These are phyloP conservation scores for Proisotoma minuta DNA, from an alignment of 2,888 invertebrate species.

Conservation along the genomic window DNA sequence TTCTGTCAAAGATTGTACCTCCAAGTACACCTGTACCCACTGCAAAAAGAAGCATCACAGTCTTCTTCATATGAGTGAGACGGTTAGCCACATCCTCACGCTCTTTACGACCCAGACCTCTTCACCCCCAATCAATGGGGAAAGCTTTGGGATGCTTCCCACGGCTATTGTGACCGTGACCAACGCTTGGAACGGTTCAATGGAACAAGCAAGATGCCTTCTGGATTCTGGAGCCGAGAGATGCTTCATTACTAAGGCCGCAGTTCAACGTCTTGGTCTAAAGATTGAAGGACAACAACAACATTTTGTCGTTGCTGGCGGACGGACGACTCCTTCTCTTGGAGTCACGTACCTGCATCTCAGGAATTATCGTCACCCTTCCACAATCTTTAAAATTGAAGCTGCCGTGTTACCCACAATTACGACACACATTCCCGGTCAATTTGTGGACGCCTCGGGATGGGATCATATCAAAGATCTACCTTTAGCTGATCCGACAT, in stretches of 20 bases:
- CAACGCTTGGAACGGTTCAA: neutral
- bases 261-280: neutral
- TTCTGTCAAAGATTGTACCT: neutral
- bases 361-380: neutral
- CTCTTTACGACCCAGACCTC: neutral
- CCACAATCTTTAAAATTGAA: neutral
- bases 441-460: neutral
- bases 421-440: neutral
- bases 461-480: neutral
- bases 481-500: neutral
- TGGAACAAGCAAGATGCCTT: neutral
- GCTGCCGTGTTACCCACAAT: neutral
- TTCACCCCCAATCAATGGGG: neutral
- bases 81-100: neutral
- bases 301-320: neutral
- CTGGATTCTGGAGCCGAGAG: neutral
- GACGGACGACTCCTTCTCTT: neutral
- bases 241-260: neutral
- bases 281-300: neutral
- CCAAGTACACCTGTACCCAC: neutral
- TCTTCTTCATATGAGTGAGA: neutral
- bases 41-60: slow-evolving; percentile 8
- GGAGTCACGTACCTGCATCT: neutral
- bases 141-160: slow-evolving; percentile 5
- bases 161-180: slow-evolving; percentile 1